Conservation (phyloP, 2,888 invertebrate genomes). For the Synanthedon myopaeformis region DNA sequence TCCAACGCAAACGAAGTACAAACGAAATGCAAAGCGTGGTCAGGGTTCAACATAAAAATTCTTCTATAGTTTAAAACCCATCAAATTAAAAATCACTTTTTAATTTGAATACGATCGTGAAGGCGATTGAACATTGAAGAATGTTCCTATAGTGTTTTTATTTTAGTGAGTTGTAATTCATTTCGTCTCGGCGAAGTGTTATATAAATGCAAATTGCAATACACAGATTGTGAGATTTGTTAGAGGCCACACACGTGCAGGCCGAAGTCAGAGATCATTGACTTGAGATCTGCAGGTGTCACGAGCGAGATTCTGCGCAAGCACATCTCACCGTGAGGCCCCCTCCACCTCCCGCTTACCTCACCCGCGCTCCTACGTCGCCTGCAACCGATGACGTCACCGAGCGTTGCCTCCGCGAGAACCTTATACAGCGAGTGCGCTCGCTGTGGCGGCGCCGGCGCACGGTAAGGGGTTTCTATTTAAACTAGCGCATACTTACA, state of each 20-base stretch:
- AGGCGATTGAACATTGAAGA: too few species aligned
- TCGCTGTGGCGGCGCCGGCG: conserved; percentile 13
- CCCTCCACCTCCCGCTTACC: background rate
- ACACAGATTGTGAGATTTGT: background rate
- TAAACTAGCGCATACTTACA: conserved; percentile 3
- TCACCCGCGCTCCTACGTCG: too few species aligned
- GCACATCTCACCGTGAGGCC: conserved; percentile 15
- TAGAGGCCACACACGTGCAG: conserved; percentile 9
- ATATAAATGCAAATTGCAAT: background rate
- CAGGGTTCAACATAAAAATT: too few species aligned
- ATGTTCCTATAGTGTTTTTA: background rate
- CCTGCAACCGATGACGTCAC: conserved; percentile 23
- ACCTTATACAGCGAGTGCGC: conserved; percentile 19
- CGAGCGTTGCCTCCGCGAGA: conserved; percentile 22
- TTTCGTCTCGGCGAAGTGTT: background rate
- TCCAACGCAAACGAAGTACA: too few species aligned
- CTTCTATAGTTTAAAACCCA: too few species aligned
- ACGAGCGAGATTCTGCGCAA: conserved; percentile 11
- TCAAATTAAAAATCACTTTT: too few species aligned
- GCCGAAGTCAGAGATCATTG: conserved; percentile 23
- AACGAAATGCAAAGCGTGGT: too few species aligned
- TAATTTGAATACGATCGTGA: too few species aligned
- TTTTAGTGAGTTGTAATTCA: background rate
- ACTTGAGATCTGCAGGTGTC: conserved; percentile 31
- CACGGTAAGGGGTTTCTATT: conserved; percentile 5